phyloP scores from a whole-genome alignment of 2,797 vertebrate genomes.

The Coracias cyanogaster region DNA sequence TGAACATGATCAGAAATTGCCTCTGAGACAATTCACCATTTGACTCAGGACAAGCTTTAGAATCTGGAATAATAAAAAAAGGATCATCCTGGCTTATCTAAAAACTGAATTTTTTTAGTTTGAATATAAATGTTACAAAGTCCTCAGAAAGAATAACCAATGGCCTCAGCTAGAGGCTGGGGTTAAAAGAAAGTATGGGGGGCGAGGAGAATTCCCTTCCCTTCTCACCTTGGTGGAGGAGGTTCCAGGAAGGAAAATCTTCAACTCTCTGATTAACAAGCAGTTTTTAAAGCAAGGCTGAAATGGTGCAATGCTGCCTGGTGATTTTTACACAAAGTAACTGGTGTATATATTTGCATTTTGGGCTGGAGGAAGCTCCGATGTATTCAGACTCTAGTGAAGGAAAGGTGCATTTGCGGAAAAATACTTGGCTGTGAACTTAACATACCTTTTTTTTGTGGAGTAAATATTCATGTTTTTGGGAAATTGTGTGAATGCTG shows the following conservation, averaged over 20 bases:
- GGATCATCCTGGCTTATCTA: background rate
- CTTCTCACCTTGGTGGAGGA: background rate
- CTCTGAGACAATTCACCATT: background rate
- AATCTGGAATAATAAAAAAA: background rate
- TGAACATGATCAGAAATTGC: background rate
- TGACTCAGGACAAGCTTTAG: background rate
- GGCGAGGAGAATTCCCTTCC: background rate
- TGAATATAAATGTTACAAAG: background rate
- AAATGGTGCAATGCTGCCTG: background rate
- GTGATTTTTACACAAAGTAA: background rate
- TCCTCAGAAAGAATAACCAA: background rate
- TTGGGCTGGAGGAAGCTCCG: background rate
- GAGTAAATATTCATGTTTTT: background rate
- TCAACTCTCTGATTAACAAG: background rate
- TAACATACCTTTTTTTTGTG: background rate
- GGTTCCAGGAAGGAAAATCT: background rate
- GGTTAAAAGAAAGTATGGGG: background rate
- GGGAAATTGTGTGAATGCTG: background rate
- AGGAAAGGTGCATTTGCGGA: background rate
- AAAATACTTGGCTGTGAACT: background rate
- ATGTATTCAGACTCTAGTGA: background rate
- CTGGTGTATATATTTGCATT: background rate
- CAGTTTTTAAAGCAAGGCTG: background rate
- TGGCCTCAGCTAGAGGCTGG: background rate
- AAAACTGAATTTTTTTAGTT: background rate